Conservation (phyloP, 2,797 vertebrate genomes). For the Crenuchus spilurus region DNA sequence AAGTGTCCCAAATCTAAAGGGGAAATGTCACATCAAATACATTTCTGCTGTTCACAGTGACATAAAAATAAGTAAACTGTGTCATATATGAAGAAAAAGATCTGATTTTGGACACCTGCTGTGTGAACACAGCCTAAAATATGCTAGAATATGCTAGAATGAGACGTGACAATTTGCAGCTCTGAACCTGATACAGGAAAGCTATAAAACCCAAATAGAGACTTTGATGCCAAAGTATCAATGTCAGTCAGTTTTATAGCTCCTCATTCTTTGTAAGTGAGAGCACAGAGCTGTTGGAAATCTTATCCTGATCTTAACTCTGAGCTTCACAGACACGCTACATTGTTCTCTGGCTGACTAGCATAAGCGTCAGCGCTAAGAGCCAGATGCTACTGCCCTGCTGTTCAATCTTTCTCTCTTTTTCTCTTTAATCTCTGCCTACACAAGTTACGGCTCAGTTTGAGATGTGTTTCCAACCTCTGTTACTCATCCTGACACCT, state of each 20-base stretch:
- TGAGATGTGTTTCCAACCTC: slow-evolving; percentile 1
- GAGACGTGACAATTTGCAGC: background rate
- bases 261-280: slow-evolving; percentile 22
- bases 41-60: too few relatives aligned
- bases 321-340: background rate
- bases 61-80: too few relatives aligned
- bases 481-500: slow-evolving; percentile 1
- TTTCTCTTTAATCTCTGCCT: slow-evolving; percentile 26
- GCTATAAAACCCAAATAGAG: background rate
- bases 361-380: background rate
- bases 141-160: background rate
- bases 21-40: too few relatives aligned
- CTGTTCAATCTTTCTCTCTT: background rate
- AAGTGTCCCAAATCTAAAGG: too few relatives aligned
- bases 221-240: background rate
- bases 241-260: slow-evolving; percentile 34
- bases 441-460: slow-evolving; percentile 18
- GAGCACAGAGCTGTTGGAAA: slow-evolving; percentile 12
- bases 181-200: background rate
- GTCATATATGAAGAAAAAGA: too few relatives aligned
- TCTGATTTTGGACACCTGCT: too few relatives aligned
- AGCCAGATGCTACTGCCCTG: background rate
- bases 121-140: too few relatives aligned
- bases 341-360: slow-evolving; percentile 27
- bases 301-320: slow-evolving; percentile 35